Base-by-base conservation (phyloP, 2,113 vertebrate genomes). In the Halcyon malimbica region DNA sequence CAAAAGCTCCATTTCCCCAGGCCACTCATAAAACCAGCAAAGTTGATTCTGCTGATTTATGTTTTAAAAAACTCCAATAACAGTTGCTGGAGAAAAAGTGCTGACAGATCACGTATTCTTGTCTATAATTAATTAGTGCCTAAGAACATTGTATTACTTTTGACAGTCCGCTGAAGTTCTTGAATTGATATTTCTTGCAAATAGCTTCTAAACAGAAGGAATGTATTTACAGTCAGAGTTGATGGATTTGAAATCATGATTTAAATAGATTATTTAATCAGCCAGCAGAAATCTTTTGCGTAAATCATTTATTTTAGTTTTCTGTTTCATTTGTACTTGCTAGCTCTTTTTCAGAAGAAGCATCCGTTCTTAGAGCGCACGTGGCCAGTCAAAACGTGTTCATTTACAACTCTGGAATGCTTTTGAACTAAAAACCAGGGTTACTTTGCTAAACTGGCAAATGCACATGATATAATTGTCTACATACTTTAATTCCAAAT, bases 241-340 rank as follows among this genome's bases (percentile, higher is more conserved):
- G 85, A 90, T 94, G 42, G 88, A 81, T 94, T 95, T 86, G 75
- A 90, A 86, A 83, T 83, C 0, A 1, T 29, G 18, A 90, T 93
- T 87, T 71, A 95, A 94, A 83, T 83, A 85, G 73, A 81, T 93
- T 84, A 86, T 81, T 93, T 90, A 75, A 84, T 87, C 64, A 94
- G 33, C 21, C 37, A 85, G 78, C 31, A 87, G 74, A 78, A 89
- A 53, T 85, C 57, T 44, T 78, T 68, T 76, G 59, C 3, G 1
- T 39, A 64, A 75, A 77, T 85, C 0, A 0, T 88, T 92, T 25
- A 5, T 26, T 86, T 92, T 88, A 42, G 56, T 51, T 84, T 95
- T 70, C 59, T 56, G 23, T 63, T 88, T 90, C 20, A 35, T 86
- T 91, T 88, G 41, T 54, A 70, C n/a, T 88, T 86, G 46, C 60